Base-by-base conservation (phyloP, 53 echinoderm and acorn worm species). In the Antedon mediterranea region DNA sequence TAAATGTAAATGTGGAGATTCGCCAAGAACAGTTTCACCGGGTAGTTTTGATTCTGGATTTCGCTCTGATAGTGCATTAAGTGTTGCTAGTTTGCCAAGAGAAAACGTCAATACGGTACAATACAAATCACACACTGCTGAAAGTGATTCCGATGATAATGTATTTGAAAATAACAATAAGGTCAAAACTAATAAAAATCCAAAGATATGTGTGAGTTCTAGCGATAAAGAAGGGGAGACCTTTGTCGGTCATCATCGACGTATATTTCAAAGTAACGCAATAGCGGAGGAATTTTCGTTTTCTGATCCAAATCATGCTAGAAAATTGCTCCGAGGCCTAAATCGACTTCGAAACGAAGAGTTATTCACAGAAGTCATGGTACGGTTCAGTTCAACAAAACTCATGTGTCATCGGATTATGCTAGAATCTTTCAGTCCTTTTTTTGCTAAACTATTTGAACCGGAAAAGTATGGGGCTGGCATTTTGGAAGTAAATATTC, bases 351-450 rank as follows among this genome's bases (percentile, higher is more conserved):
- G 94, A 3, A 83, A 89, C 43, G 91, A 91, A 15, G 85, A 83
- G 15, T 83, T 87, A 31, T 81, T 94, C 33, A 81, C 89, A 28
- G 94, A 94, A 32, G 91, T 89, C 4, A 91, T 94, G 32, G 83
- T 94, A 0, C 84, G 91, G 11, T 91, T 91, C 2, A 87, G 86
- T 32, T 89, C 87, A 29, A 87, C 85, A 33, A 89, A 87, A 78
- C 90, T 91, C 42, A 89, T 91, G 0, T 94, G 94, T 77, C 94
- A 94, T 73, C 84, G 94, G 76, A 73, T 94, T n/a, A 73, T 94
- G 6, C 79, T 94, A 0, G 91, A 91, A 71, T 87, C 87, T 15
- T 87, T 87, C 31, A 94, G 94, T 82, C 30, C 85, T 3, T 83
- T 81, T 74, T 89, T 85, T 31, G 85, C 79, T 34, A 87, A 75